Conservation (phyloP, 2,888 invertebrate genomes). For the Phortica okadai region DNA sequence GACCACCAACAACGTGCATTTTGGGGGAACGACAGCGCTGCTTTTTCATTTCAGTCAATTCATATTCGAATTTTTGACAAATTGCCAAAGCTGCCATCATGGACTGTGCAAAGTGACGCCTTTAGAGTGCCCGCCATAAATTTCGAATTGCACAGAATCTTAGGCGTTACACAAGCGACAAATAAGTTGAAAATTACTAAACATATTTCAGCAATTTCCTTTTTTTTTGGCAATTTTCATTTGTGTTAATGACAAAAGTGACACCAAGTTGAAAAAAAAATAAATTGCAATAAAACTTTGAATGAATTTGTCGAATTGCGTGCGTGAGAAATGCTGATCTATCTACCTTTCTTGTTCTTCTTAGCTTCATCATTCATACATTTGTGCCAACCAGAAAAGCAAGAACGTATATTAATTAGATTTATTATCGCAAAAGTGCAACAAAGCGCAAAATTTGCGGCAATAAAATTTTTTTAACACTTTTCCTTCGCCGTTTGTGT, state of each 20-base stretch:
- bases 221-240: constrained; percentile 51
- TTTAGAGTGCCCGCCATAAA: neutral
- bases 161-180: neutral
- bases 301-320: neutral
- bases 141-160: neutral
- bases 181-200: neutral
- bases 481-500: too few species aligned
- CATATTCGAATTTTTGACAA: constrained; percentile 16
- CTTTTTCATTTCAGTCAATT: neutral
- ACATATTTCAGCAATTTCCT: neutral
- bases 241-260: constrained; percentile 64
- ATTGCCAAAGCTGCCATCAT: constrained; percentile 7
- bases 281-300: neutral
- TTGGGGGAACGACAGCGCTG: neutral
- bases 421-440: constrained; percentile 65
- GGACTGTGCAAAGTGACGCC: neutral
- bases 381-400: constrained; percentile 26
- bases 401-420: constrained; percentile 57
- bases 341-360: constrained; percentile 40
- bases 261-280: constrained; percentile 44
- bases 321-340: neutral
- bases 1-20: neutral
- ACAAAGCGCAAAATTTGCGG: constrained; percentile 67
- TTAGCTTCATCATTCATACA: constrained; percentile 46
- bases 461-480: neutral